Conservation (phyloP, 2,888 invertebrate species). For the Sarcophaga rosellei region DNA sequence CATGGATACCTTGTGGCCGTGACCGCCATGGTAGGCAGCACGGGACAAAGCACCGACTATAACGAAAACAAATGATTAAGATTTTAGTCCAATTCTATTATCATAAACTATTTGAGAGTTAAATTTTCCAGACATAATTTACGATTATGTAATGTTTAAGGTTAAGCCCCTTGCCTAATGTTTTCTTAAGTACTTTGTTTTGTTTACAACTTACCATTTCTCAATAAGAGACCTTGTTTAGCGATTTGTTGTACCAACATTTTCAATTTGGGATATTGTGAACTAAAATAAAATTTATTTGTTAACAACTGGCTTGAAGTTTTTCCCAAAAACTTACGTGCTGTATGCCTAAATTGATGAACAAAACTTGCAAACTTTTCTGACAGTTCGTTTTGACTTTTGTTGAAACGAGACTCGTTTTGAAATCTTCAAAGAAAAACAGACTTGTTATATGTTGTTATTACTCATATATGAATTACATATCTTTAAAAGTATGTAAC, state of each 20-base stretch:
- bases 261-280: slow-evolving; percentile 55
- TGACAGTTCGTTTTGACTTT: slow-evolving; percentile 31
- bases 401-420: slow-evolving; percentile 40
- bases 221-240: slow-evolving; percentile 76
- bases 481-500: too few species aligned
- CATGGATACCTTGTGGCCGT: slow-evolving; percentile 82
- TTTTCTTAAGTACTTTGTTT: neutral
- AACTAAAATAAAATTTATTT: slow-evolving; percentile 38
- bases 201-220: slow-evolving; percentile 74
- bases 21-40: slow-evolving; percentile 77
- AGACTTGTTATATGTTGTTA: too few species aligned
- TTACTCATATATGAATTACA: too few species aligned
- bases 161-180: slow-evolving; percentile 67
- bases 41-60: slow-evolving; percentile 78
- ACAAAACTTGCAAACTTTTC: slow-evolving; percentile 31
- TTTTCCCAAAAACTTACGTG: slow-evolving; percentile 30
- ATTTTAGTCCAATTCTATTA: neutral
- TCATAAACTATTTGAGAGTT: neutral
- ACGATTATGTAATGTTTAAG: slow-evolving; percentile 79
- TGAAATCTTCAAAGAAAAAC: neutral
- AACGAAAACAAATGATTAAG: slow-evolving; percentile 26
- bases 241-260: slow-evolving; percentile 79
- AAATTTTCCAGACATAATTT: neutral
- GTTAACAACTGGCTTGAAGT: neutral
- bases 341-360: slow-evolving; percentile 31